Conservation (phyloP, 2,113 vertebrate genomes). For the Dendrocopos noguchii region DNA sequence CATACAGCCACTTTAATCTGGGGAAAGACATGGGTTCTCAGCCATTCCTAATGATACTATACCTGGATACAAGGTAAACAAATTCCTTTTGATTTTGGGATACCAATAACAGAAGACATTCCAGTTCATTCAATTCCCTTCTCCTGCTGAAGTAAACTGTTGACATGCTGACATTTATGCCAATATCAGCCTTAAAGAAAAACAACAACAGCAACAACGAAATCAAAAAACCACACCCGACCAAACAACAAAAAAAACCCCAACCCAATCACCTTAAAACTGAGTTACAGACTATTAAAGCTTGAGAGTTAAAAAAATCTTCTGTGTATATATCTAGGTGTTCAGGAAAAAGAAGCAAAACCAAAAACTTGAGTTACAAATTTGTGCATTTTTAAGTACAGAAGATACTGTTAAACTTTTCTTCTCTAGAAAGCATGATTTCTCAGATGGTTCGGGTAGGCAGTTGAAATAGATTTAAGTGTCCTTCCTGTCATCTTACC, state of each 20-base stretch:
- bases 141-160: not conserved
- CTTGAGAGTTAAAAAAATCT: not conserved
- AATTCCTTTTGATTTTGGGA: not conserved
- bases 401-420: not conserved
- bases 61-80: not conserved
- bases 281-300: not conserved
- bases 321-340: not conserved
- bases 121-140: not conserved
- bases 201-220: not conserved
- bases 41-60: not conserved
- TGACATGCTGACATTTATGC: not conserved
- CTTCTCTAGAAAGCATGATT: not conserved
- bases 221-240: not conserved
- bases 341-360: not conserved
- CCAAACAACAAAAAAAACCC: not conserved
- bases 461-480: not conserved
- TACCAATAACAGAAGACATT: not conserved
- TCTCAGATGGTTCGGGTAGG: not conserved
- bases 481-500: not conserved
- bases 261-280: not conserved
- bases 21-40: not conserved
- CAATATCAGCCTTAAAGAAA: not conserved
- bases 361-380: not conserved
- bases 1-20: not conserved
- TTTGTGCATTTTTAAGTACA: not conserved